These are phyloP conservation scores for Amiota communis DNA, from an alignment of 2,888 invertebrate genomes.

Conservation along the genomic window DNA sequence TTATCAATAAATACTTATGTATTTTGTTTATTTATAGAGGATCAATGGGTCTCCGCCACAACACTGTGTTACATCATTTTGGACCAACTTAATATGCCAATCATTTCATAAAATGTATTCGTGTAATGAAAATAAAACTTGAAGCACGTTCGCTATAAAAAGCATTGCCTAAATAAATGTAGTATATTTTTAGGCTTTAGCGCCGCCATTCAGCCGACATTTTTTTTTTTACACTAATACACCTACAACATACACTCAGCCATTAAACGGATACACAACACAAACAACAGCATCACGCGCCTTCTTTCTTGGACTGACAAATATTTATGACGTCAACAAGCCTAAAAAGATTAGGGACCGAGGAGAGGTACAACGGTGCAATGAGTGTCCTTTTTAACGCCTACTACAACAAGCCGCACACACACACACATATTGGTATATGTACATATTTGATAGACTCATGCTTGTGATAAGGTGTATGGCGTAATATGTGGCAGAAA, in stretches of 20 bases:
- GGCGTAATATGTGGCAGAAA: no score
- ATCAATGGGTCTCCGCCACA: no score
- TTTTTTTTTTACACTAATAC: neutral
- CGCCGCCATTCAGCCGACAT: slow-evolving; percentile 12
- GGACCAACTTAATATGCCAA: neutral
- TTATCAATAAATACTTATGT: no score
- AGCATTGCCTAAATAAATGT: slow-evolving; percentile 20
- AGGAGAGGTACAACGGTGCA: neutral
- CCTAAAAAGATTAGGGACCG: neutral
- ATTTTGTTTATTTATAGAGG: no score
- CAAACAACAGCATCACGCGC: neutral
- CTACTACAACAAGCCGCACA: neutral
- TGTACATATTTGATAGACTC: no score
- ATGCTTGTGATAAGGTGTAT: no score
- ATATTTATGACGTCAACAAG: slow-evolving; percentile 29
- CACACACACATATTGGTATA: no score
- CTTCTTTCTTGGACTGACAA: neutral
- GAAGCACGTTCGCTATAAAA: slow-evolving; percentile 12
- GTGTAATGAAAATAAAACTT: neutral
- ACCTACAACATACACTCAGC: no score
- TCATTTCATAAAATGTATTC: neutral
- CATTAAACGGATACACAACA: no score
- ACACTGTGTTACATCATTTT: no score
- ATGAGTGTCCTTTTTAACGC: slow-evolving; percentile 3
- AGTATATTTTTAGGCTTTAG: slow-evolving; percentile 18